A percentile compares a stretch with the other conserved stretches of the same genome.
These are phyloP conservation scores for Clistopyga incitator DNA, from an alignment of 2,888 invertebrate species.

Conservation along the genomic window DNA sequence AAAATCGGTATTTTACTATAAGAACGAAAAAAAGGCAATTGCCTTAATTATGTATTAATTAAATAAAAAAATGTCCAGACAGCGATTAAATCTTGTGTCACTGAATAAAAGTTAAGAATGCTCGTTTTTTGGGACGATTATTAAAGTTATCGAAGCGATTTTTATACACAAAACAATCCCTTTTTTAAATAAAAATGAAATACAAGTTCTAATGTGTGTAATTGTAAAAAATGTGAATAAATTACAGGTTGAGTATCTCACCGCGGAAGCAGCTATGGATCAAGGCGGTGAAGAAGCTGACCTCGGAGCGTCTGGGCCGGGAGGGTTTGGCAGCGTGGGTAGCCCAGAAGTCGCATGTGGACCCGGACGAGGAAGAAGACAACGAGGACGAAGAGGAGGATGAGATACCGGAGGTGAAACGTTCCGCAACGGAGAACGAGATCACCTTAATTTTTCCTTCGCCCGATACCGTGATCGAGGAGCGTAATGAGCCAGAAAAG, in stretches of 20 bases:
- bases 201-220: no score
- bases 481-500: slow-evolving; percentile 73
- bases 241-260: slow-evolving; percentile 78
- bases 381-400: slow-evolving; percentile 69
- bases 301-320: slow-evolving; percentile 82
- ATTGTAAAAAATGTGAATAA: background rate
- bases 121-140: no score
- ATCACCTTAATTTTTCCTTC: slow-evolving; percentile 63
- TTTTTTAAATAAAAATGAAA: no score
- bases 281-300: slow-evolving; percentile 83
- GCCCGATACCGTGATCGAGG: slow-evolving; percentile 60
- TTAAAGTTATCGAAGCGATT: no score
- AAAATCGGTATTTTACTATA: no score
- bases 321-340: slow-evolving; percentile 83
- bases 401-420: slow-evolving; percentile 69
- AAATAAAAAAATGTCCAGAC: no score
- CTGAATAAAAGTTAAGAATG: no score
- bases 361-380: slow-evolving; percentile 74
- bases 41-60: no score
- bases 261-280: slow-evolving; percentile 84
- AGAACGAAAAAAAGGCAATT: no score
- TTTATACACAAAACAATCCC: no score
- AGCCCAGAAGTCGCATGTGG: slow-evolving; percentile 77
- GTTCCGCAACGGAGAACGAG: slow-evolving; percentile 69
- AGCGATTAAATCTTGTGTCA: no score